Evolutionary conservation across 2,797 vertebrate genomes (phyloP), one percentile per base, ranked within the genome.

Genomic region (Cheirogaleus major): DNA sequence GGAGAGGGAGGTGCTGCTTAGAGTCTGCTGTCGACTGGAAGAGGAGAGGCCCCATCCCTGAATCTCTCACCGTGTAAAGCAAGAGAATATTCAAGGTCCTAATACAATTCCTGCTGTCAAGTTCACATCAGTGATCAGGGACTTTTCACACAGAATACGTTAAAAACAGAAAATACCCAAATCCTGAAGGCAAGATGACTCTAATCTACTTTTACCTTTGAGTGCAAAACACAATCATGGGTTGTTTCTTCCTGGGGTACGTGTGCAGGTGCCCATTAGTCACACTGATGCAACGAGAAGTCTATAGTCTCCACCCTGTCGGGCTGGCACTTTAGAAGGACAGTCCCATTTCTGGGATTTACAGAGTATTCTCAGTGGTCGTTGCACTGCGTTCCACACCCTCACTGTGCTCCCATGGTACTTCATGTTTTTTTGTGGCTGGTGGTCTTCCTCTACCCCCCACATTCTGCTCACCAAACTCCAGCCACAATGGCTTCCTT

Each of bases 81-180:
- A 38, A 13, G 32, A 30, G 81, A 84, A 32, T 80, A 80, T 65
- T 80, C 63, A 65, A 69, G 67, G 85, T 82, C 78, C 20, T 79
- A 41, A n/a, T 15, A 65, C 32, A 73, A 4, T 92, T 72, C 22
- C 88, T 89, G 38, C 59, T 20, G 55, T 92, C 57, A 69, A 69
- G 38, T 84, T 91, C 85, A 50, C 20, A 12, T 57, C 70, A 55
- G 41, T 32, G 57, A 35, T 80, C 89, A 76, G 57, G 92, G 75
- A 84, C 43, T 35, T 15, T 55, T 41, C 83, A 63, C 48, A 30
- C 5, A 11, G 27, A 41, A 7, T 61, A 23, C 22, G 17, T 50
- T 84, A 27, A 32, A 80, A 91, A 32, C 45, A 67, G 25, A 79
- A 75, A 81, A 76, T 72, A 50, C 70, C 43, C 59, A 35, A 75